Evolutionary conservation across 2,888 invertebrate species (phyloP), one percentile per base, ranked within the genome.

Genomic region (Drosophila buzzatii): DNA sequence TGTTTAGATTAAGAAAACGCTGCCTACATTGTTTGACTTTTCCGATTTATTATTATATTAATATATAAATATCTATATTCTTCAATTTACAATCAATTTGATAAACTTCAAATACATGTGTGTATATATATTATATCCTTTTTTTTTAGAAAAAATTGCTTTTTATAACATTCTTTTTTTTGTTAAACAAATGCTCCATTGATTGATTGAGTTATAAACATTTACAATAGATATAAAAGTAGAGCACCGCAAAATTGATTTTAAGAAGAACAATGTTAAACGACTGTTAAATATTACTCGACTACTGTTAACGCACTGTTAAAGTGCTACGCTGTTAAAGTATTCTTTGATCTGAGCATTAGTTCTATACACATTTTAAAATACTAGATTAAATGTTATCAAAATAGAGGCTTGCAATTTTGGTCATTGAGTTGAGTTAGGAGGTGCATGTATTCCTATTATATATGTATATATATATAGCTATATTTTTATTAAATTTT

Each of bases 241-340:
- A 42, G 77, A 78, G 77, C 77, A 78, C 77, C 77, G 76, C 81
- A 77, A 60, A 71, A 76, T 67, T 61, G 64, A 41, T 78, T 55
- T 37, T 16, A 12, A 56, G 23, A 52, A 60, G 69, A 57, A 35
- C 12, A 47, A 23, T 57, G 57, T 44, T 44, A 57, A 57, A 57
- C 44, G n/a, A 35, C n/a, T 45, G 57, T 56, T 56, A 56, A 41
- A 18, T 53, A 49, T 61, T 56, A 49, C 6, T 31, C 27, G 9
- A n/a, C 27, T 18, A 18, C 51, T 51, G 51, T 51, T 49, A 49
- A 49, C 49, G 31, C 18, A 20, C 49, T 61, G 42, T 47, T 49
- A 23, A 56, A 16, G 41, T 41, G 39, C 39, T n/a, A 10, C 12
- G 18, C 41, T 56, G 31, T 49, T 49, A 33, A 31, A n/a, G 49